phyloP scores from a whole-genome alignment of 2,888 invertebrate genomes.

The Hololepta plana region DNA sequence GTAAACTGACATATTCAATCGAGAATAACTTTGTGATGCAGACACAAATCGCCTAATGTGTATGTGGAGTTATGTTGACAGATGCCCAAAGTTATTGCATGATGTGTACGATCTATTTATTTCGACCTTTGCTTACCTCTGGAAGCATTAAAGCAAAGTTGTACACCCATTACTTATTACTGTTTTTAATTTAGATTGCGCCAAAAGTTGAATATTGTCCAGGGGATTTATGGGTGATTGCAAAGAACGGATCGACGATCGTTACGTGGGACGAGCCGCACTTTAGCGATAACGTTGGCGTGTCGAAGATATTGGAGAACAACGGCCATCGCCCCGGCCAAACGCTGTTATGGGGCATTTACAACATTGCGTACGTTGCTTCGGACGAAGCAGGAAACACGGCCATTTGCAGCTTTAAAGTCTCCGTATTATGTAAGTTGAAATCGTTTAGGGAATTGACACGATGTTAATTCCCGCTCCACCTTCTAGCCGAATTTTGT shows the following conservation, averaged over 20 bases:
- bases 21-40: too few relatives aligned
- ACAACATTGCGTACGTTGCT: conserved; percentile 85
- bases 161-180: conserved; percentile 4
- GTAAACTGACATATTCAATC: too few relatives aligned
- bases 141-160: too few relatives aligned
- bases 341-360: conserved; percentile 78
- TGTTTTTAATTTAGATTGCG: conserved; percentile 32
- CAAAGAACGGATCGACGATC: conserved; percentile 76
- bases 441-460: too few relatives aligned
- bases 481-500: conserved; percentile 69
- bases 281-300: conserved; percentile 76
- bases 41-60: too few relatives aligned
- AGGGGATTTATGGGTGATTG: conserved; percentile 86
- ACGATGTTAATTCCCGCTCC: conserved; percentile 4
- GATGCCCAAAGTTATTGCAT: too few relatives aligned
- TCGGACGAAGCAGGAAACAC: conserved; percentile 84
- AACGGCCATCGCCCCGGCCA: conserved; percentile 78
- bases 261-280: conserved; percentile 86
- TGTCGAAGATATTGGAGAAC: conserved; percentile 61
- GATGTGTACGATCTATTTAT: too few relatives aligned
- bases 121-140: too few relatives aligned
- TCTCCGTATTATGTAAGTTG: conserved; percentile 70
- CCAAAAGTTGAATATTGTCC: conserved; percentile 83
- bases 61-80: too few relatives aligned
- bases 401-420: conserved; percentile 80